phyloP scores from a whole-genome alignment of 2,113 vertebrate species.

The Lates calcarifer region DNA sequence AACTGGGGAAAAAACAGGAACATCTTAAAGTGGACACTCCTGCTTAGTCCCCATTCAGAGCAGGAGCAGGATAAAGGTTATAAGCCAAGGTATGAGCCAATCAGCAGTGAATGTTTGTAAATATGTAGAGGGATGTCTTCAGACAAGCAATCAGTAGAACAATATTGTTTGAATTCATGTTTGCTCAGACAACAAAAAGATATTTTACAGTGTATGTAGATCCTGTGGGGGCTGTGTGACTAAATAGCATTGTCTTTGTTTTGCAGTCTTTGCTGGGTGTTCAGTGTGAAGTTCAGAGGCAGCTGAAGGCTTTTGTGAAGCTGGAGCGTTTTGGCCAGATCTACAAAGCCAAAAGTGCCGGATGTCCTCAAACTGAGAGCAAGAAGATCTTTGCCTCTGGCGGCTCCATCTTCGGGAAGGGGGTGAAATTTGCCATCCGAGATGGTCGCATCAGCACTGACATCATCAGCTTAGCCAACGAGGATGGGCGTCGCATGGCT shows the following conservation, averaged over 20 bases:
- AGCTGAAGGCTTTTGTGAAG: constrained; percentile 97
- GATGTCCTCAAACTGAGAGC: constrained; percentile 88
- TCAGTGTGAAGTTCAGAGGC: constrained; percentile 97
- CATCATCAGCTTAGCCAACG: constrained; percentile 95
- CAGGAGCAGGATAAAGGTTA: constrained; percentile 42
- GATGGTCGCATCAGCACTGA: constrained; percentile 92
- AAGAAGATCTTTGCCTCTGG: constrained; percentile 89
- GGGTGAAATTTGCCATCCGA: constrained; percentile 95
- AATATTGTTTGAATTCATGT: constrained; percentile 30
- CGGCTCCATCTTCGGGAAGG: constrained; percentile 94
- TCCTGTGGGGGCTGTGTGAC: constrained; percentile 40
- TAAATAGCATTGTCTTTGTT: constrained; percentile 58
- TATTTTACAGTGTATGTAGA: constrained; percentile 2
- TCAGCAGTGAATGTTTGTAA: constrained; percentile 25
- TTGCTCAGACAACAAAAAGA: constrained; percentile 5
- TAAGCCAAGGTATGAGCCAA: constrained; percentile 35
- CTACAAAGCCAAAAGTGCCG: constrained; percentile 90
- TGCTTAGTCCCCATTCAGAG: constrained; percentile 43
- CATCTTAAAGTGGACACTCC: constrained; percentile 36
- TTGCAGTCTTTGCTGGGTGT: constrained; percentile 94
- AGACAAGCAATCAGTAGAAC: background rate
- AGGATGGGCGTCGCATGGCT: constrained; percentile 93
- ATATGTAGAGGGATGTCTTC: constrained; percentile 10
- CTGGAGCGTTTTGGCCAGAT: constrained; percentile 94
- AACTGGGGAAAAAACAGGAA: too few species aligned